phyloP scores from a whole-genome alignment of 2,888 invertebrate genomes.

The Taphrorychus bicolor region DNA sequence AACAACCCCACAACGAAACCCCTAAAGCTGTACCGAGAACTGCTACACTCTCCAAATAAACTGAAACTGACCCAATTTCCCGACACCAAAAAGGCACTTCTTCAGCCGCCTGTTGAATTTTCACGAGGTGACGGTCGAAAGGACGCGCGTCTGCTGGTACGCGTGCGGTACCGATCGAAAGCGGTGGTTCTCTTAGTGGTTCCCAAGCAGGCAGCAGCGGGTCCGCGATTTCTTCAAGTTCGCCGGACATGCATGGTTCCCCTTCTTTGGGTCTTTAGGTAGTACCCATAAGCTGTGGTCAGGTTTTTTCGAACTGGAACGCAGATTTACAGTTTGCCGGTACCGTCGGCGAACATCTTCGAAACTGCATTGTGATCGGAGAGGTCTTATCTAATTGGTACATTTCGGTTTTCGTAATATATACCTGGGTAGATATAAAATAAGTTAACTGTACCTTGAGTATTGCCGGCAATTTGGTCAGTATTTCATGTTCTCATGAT shows the following conservation, averaged over 20 bases:
- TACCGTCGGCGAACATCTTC: not conserved
- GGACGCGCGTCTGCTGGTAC: not conserved
- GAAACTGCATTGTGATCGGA: not conserved
- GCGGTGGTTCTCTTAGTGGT: not conserved
- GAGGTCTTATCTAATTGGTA: not conserved
- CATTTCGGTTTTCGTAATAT: not conserved
- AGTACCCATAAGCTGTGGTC: conserved; percentile 31
- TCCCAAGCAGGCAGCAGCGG: conserved; percentile 23
- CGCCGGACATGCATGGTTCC: conserved; percentile 30
- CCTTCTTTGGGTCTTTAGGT: conserved; percentile 33
- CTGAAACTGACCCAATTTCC: not conserved
- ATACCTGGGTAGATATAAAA: too few species aligned
- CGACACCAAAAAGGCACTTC: not conserved
- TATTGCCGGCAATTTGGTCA: too few species aligned
- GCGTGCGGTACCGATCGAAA: conserved; percentile 28
- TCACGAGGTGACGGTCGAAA: not conserved
- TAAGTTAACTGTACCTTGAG: too few species aligned
- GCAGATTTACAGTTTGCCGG: conserved; percentile 29
- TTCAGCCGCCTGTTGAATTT: not conserved
- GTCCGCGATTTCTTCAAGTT: not conserved
- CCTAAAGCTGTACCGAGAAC: too few species aligned
- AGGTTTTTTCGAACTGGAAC: conserved; percentile 34
- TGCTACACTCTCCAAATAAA: too few species aligned
- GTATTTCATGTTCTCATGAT: too few species aligned
- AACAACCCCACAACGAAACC: not conserved